Conservation (phyloP, 2,888 invertebrate genomes). For the Hesperia comma region DNA sequence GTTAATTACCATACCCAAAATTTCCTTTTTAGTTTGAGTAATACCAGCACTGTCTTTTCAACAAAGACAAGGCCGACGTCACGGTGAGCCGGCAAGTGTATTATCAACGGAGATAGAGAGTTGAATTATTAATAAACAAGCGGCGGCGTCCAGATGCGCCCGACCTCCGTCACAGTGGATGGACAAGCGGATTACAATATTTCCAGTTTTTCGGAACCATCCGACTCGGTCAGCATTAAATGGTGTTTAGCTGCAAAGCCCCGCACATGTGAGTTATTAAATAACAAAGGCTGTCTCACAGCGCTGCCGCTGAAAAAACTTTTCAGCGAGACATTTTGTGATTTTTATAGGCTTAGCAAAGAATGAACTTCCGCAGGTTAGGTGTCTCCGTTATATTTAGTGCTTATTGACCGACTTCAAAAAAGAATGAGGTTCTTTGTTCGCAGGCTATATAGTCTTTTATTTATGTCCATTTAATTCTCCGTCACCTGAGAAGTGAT, state of each 20-base stretch:
- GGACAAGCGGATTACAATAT: conserved; percentile 50
- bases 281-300: neutral
- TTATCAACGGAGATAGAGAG: conserved; percentile 23
- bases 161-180: conserved; percentile 50
- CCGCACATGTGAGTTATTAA: neutral
- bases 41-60: conserved; percentile 14
- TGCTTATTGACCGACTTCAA: too few species aligned
- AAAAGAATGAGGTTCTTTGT: too few species aligned
- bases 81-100: neutral
- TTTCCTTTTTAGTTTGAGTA: too few species aligned
- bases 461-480: too few species aligned
- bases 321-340: neutral
- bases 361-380: too few species aligned
- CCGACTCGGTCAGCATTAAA: conserved; percentile 1
- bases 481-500: too few species aligned
- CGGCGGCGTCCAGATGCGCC: conserved; percentile 27
- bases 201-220: conserved; percentile 37
- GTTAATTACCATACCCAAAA: too few species aligned
- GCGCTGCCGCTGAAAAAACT: neutral
- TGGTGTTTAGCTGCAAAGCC: conserved; percentile 8
- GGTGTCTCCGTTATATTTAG: too few species aligned
- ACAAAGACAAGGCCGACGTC: neutral
- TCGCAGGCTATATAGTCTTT: too few species aligned
- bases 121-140: conserved; percentile 36
- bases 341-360: too few species aligned